Percentiles rank a stretch among this genome's conserved stretches.
Conservation (phyloP, 64 coral and sea anemone species). For the Acropora yongei region DNA sequence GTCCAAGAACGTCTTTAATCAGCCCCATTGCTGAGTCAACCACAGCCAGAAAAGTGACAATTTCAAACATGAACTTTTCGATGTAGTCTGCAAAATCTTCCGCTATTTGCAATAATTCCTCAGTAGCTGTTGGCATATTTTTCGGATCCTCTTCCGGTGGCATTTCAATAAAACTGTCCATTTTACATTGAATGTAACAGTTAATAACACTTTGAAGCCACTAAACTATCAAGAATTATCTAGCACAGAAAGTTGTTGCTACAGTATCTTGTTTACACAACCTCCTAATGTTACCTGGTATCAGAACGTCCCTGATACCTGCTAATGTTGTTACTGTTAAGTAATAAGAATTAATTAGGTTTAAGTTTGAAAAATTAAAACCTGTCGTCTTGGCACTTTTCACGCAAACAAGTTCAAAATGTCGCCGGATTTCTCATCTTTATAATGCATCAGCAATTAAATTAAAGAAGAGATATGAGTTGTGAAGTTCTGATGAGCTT, state of each 20-base stretch:
- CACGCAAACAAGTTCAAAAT: slow-evolving; percentile 1
- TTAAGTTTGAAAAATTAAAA: neutral
- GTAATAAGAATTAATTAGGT: slow-evolving; percentile 23
- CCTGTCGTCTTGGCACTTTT: neutral
- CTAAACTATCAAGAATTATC: neutral
- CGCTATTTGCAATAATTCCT: slow-evolving; percentile 85
- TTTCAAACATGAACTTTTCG: slow-evolving; percentile 98
- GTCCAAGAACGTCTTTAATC: slow-evolving; percentile 81
- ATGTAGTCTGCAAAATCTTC: slow-evolving; percentile 95
- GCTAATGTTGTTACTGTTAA: slow-evolving; percentile 23
- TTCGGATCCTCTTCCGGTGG: slow-evolving; percentile 54
- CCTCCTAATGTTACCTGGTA: neutral
- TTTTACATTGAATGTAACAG: neutral
- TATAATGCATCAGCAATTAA: too few species aligned
- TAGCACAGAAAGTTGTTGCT: neutral
- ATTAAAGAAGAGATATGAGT: too few species aligned
- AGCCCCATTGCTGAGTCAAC: slow-evolving; percentile 93
- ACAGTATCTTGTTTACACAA: neutral
- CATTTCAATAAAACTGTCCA: slow-evolving; percentile 70
- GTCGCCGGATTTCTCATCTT: neutral
- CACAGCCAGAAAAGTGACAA: slow-evolving; percentile 91
- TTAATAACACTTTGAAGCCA: neutral
- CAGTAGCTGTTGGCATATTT: slow-evolving; percentile 77
- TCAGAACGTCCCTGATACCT: slow-evolving; percentile 4
- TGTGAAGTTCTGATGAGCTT: too few species aligned